Conservation (phyloP, 1,140 invertebrate genomes). For the Nilaparvata lugens region DNA sequence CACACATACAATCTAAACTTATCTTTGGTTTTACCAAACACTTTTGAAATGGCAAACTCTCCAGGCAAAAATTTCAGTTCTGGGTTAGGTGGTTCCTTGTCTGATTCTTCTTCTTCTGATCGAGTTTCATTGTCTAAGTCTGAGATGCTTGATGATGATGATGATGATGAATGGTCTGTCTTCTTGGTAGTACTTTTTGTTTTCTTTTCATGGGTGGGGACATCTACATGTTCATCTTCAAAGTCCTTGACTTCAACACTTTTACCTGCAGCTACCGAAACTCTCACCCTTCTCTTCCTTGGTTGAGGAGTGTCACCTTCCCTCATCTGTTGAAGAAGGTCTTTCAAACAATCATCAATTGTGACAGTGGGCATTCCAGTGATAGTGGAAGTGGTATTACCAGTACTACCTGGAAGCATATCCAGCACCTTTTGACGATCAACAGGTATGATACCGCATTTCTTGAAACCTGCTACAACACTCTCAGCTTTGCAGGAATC, state of each 20-base stretch:
- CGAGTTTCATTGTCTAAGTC: too few relatives aligned
- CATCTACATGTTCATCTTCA: too few relatives aligned
- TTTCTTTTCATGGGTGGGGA: too few relatives aligned
- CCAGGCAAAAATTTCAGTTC: too few relatives aligned
- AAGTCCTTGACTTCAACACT: background rate
- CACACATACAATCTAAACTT: too few relatives aligned
- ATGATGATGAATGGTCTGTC: too few relatives aligned
- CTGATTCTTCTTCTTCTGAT: too few relatives aligned
- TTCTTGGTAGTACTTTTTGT: too few relatives aligned
- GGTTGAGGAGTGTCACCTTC: background rate
- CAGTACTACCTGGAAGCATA: conserved; percentile 1
- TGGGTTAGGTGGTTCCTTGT: too few relatives aligned
- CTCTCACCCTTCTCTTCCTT: conserved; percentile 9
- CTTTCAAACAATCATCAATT: conserved; percentile 4
- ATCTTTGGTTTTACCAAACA: too few relatives aligned
- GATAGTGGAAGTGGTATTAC: background rate
- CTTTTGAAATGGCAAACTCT: too few relatives aligned
- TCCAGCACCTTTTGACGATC: conserved; percentile 20
- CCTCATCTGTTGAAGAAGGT: conserved; percentile 4
- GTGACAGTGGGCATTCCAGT: background rate
- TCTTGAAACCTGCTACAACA: conserved; percentile 24
- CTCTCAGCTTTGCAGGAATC: conserved; percentile 20
- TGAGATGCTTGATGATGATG: too few relatives aligned
- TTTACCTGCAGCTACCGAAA: background rate
- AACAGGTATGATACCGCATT: conserved; percentile 27